Evolutionary conservation across 1,140 invertebrate species (phyloP).

Genomic region (Periplaneta americana): DNA sequence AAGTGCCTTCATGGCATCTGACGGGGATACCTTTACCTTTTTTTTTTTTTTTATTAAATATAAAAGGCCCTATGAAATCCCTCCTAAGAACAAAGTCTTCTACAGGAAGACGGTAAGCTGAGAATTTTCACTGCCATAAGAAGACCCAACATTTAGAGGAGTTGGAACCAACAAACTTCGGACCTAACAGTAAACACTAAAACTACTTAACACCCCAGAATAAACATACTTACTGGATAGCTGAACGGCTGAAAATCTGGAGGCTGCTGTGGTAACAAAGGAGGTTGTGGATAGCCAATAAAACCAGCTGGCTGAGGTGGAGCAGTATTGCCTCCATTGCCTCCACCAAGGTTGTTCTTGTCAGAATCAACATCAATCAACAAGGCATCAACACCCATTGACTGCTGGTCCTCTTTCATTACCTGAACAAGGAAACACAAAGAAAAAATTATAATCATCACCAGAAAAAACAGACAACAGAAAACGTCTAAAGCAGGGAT

Average conservation of each 20-base stretch:
- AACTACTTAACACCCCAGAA: too few relatives aligned
- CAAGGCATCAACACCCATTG: constrained; percentile 54
- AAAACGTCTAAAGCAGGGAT: too few relatives aligned
- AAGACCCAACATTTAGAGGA: too few relatives aligned
- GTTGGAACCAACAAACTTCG: too few relatives aligned
- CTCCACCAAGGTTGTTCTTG: constrained; percentile 44
- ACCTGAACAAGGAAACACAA: constrained; percentile 35
- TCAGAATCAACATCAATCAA: constrained; percentile 62
- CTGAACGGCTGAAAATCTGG: constrained; percentile 36
- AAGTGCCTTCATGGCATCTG: too few relatives aligned
- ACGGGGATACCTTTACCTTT: too few relatives aligned
- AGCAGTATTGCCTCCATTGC: constrained; percentile 38
- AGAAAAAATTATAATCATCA: not conserved
- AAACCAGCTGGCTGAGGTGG: constrained; percentile 68
- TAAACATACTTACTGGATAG: constrained; percentile 52
- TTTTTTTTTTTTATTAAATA: too few relatives aligned
- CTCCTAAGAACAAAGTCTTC: too few relatives aligned
- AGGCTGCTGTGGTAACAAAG: constrained; percentile 44
- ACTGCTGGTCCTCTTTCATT: constrained; percentile 72
- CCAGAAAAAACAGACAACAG: not conserved
- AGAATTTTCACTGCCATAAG: too few relatives aligned
- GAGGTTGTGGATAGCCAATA: constrained; percentile 67
- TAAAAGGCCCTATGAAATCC: too few relatives aligned
- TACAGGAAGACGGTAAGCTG: too few relatives aligned
- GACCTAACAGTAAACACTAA: too few relatives aligned